phyloP scores from a whole-genome alignment of 1,140 invertebrate genomes.

The Penaeus indicus region DNA sequence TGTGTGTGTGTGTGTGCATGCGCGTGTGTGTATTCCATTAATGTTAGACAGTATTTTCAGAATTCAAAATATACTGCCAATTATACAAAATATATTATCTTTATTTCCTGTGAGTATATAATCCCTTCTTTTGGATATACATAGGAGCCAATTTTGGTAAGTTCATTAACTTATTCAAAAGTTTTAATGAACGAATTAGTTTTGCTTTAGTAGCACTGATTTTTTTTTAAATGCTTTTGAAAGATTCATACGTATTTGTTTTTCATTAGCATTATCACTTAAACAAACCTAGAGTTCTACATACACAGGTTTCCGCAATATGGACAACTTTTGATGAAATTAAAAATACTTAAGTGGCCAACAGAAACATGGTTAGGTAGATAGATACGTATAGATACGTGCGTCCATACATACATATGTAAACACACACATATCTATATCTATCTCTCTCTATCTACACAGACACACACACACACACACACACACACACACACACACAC shows the following conservation, averaged over 20 bases:
- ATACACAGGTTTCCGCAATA: too few relatives aligned
- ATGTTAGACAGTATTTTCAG: background rate
- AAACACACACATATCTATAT: background rate
- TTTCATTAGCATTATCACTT: too few relatives aligned
- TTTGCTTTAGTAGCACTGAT: too few relatives aligned
- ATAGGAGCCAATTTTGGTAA: background rate
- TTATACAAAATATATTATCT: too few relatives aligned
- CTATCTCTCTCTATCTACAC: background rate
- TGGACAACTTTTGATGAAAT: too few relatives aligned
- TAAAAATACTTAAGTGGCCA: too few relatives aligned
- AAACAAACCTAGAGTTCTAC: too few relatives aligned
- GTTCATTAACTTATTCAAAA: too few relatives aligned
- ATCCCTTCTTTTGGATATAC: background rate
- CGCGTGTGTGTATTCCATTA: background rate
- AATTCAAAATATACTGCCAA: too few relatives aligned
- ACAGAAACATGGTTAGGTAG: background rate
- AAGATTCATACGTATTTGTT: too few relatives aligned
- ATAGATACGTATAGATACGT: background rate
- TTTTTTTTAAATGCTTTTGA: too few relatives aligned
- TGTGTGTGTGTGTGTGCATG: constrained; percentile 22
- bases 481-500: background rate
- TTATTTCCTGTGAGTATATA: background rate
- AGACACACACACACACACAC: background rate
- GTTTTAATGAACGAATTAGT: too few relatives aligned
- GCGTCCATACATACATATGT: background rate